These are phyloP conservation scores for Spodoptera litura DNA, from an alignment of 1,140 invertebrate species.

Conservation along the genomic window DNA sequence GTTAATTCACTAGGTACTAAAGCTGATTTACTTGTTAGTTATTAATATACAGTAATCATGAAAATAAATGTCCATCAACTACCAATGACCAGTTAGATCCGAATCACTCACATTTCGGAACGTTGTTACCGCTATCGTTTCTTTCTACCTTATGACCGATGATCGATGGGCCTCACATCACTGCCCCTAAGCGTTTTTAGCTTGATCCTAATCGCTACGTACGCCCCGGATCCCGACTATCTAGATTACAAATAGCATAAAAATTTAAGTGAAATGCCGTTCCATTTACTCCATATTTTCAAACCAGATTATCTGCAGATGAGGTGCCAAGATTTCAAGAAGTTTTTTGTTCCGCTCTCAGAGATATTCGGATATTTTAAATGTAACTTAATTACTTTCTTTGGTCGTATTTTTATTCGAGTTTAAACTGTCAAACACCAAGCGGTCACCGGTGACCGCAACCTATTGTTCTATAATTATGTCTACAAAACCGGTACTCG, in stretches of 20 bases:
- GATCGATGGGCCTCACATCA: conserved; percentile 31
- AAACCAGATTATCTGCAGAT: conserved; percentile 25
- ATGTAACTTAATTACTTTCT: conserved; percentile 5
- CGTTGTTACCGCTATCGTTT: conserved; percentile 31
- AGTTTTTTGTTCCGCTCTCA: background rate
- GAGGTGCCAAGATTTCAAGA: conserved; percentile 17
- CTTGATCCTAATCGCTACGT: conserved; percentile 6
- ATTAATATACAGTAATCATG: too few relatives aligned
- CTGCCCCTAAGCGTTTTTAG: conserved; percentile 2
- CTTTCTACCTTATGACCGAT: background rate
- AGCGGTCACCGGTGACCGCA: too few relatives aligned
- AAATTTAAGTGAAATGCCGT: conserved; percentile 24
- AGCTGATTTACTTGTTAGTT: background rate
- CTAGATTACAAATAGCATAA: conserved; percentile 27
- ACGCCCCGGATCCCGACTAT: conserved; percentile 5
- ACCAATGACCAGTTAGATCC: background rate
- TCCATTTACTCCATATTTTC: conserved; percentile 13
- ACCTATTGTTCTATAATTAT: too few relatives aligned
- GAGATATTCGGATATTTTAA: background rate
- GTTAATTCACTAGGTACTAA: too few relatives aligned
- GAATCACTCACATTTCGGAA: conserved; percentile 13
- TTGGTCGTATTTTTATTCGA: background rate
- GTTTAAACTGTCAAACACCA: too few relatives aligned
- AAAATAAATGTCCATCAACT: background rate
- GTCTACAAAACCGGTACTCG: too few relatives aligned